These are phyloP conservation scores for Pyrgus malvae DNA, from an alignment of 2,888 invertebrate genomes.

Conservation along the genomic window DNA sequence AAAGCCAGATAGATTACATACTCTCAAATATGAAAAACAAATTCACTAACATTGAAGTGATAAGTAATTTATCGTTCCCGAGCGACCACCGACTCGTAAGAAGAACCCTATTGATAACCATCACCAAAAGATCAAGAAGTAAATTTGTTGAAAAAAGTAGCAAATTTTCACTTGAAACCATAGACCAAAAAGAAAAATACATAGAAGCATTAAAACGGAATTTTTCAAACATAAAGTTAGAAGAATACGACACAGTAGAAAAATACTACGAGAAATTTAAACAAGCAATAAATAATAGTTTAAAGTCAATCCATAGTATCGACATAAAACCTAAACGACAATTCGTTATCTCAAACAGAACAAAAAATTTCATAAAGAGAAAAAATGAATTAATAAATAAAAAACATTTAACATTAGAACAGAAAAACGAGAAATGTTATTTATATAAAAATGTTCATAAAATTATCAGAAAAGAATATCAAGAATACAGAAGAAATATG, in stretches of 20 bases:
- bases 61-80: slow-evolving; percentile 19
- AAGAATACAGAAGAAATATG: slow-evolving; percentile 7
- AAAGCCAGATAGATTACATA: slow-evolving; percentile 28
- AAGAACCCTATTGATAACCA: slow-evolving; percentile 10
- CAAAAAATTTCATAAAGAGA: slow-evolving; percentile 15
- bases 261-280: slow-evolving; percentile 21
- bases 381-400: slow-evolving; percentile 18
- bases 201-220: slow-evolving; percentile 4
- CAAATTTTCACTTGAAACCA: slow-evolving; percentile 11
- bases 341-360: slow-evolving; percentile 12
- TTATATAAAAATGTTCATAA: slow-evolving; percentile 24
- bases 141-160: slow-evolving; percentile 18
- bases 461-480: slow-evolving; percentile 21
- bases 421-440: slow-evolving; percentile 12
- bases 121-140: slow-evolving; percentile 19
- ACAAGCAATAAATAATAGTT: slow-evolving; percentile 6
- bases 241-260: slow-evolving; percentile 18
- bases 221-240: neutral
- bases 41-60: slow-evolving; percentile 23
- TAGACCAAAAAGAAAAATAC: slow-evolving; percentile 13
- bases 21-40: slow-evolving; percentile 21
- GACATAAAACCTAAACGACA: neutral
- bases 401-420: slow-evolving; percentile 21
- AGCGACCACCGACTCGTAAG: slow-evolving; percentile 27
- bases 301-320: neutral